Base-by-base conservation (phyloP, 1,140 invertebrate genomes). In the Megathymus violae region DNA sequence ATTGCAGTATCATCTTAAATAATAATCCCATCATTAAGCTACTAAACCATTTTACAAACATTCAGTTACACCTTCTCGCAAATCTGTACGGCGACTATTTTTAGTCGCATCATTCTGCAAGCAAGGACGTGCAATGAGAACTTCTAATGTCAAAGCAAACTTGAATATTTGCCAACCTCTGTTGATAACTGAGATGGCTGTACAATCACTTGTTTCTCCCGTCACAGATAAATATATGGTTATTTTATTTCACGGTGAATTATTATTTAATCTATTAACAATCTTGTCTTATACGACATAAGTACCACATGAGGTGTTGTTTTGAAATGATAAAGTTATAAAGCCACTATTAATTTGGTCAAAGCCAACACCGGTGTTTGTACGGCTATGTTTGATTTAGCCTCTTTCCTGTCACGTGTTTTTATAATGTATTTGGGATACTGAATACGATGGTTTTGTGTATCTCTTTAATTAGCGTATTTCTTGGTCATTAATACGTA, bases 341-440 rank as follows among this genome's bases (percentile, higher is more conserved):
- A 70, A 67, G 61, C 47, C 52, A 62, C 64, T 74, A 77, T 75
- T 76, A 81, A 76, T 74, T 52, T 79, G 80, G 79, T 78, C 78
- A 85, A 85, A 85, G 76, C 74, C 76, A 80, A 73, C 69, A 78
- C 73, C 77, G 78, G 69, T 79, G 81, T 84, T 80, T 75, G 67
- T 59, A 40, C 46, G 59, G 15, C 46, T 51, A 36, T 83, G 74
- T 77, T 79, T 81, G 72, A 68, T 74, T 73, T 79, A 69, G 66
- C 59, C 65, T 52, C 44, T 70, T 70, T 58, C 51, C 47, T 64
- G 54, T 46, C 17, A 38, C 47, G 13, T 62, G 43, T 58, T 67
- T 67, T 58, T 64, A 40, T 51, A 67, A 59, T 59, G 52, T 19
- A 38, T 61, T 61, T 16, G 50, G 19, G 9, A 47, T 27, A 38